A percentile compares a stretch with the other conserved stretches of the same genome.
These are phyloP conservation scores for Heptranchias perlo DNA, from an alignment of 2,113 vertebrate species.

Conservation along the genomic window DNA sequence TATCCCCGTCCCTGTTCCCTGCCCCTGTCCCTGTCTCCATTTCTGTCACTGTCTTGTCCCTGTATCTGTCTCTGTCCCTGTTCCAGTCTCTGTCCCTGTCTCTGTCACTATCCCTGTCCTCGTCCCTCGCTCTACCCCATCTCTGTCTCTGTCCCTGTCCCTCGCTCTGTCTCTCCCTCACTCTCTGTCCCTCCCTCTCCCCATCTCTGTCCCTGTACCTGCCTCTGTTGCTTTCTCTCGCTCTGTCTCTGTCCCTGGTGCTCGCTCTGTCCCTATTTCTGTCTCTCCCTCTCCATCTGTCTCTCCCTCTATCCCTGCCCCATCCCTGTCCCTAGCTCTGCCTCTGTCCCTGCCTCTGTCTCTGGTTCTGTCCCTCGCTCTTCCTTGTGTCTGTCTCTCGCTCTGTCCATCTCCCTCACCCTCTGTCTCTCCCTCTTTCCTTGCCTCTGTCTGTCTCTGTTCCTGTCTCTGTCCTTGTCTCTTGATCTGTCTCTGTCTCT, in stretches of 20 bases:
- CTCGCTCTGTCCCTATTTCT: background rate
- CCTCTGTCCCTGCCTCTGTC: too few species aligned
- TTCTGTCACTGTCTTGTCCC: background rate
- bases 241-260: accelerated
- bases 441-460: too few species aligned
- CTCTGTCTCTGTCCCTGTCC: background rate
- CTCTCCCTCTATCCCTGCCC: background rate
- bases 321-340: too few species aligned
- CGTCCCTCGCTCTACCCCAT: background rate
- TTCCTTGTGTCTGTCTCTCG: background rate
- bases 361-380: background rate
- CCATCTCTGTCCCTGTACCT: background rate
- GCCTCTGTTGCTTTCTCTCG: background rate
- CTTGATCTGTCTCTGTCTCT: background rate
- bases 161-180: background rate
- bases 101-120: too few species aligned
- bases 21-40: background rate
- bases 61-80: too few species aligned
- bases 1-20: background rate
- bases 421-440: background rate
- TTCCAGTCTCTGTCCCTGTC: background rate
- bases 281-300: background rate
- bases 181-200: background rate
- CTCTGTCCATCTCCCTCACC: background rate
- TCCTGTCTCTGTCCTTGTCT: background rate